Evolutionary conservation across 2,888 invertebrate genomes (phyloP), one percentile per base, ranked within the genome.

Genomic region (Octodonta nipae): DNA sequence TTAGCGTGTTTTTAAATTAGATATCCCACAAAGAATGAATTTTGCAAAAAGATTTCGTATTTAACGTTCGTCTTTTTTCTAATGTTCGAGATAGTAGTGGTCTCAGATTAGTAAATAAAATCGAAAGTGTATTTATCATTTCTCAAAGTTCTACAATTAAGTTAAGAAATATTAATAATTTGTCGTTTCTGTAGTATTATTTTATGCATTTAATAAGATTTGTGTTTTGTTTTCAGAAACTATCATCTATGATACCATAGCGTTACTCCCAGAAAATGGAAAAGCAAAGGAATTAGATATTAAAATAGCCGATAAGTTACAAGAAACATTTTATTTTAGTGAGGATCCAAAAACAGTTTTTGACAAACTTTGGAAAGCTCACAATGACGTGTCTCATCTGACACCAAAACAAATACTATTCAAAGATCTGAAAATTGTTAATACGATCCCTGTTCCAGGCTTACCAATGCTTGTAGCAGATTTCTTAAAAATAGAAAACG

Each of bases 211-310:
- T 5, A 24, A 24, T 24, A 4, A 4, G 4, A 24, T 24, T 4
- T 24, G n/a, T 6, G 4, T 10, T 3, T 17, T 7, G 7, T n/a
- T 63, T 65, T 26, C 56, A 83, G 84, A 73, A 24, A 72, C 83
- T 1, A 87, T 89, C 38, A 56, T 88, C 27, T 61, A 83, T 44
- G 89, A 89, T 52, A 87, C 88, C 0, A 73, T 78, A 1, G 86
- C 83, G 51, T 75, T 87, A 44, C 75, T 75, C 0, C 63, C 65
- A 16, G 66, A 70, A 13, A 75, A 79, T 0, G 71, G 75, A 28
- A 75, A 79, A 42, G 75, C 71, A 0, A 83, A 76, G 0, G 61
- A 68, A 0, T 66, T 72, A 28, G 89, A 89, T 51, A 49, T 67
- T 7, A 61, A 70, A 30, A 66, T 78, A 2, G 65, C 72, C 1